These are phyloP conservation scores for Carposina sasakii DNA, from an alignment of 1,140 invertebrate species.

Conservation along the genomic window DNA sequence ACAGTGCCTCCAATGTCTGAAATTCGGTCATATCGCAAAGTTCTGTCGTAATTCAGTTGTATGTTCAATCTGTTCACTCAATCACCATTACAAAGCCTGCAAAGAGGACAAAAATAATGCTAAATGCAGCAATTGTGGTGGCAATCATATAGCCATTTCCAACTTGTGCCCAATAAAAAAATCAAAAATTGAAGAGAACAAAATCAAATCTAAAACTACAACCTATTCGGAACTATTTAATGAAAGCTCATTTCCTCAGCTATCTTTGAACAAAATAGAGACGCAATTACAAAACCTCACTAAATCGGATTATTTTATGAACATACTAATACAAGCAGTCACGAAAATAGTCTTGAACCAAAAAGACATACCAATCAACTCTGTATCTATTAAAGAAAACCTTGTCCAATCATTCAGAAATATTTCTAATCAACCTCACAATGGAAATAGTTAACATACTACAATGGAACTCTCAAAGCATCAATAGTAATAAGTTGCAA, in stretches of 20 bases:
- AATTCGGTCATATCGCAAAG: slow-evolving; percentile 11
- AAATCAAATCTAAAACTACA: too few species aligned
- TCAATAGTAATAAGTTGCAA: slow-evolving; percentile 12
- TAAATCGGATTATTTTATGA: too few species aligned
- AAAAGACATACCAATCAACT: not conserved
- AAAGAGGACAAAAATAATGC: slow-evolving; percentile 2
- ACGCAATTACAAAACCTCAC: too few species aligned
- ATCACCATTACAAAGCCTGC: slow-evolving; percentile 15
- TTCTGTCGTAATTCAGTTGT: slow-evolving; percentile 12
- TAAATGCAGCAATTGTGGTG: too few species aligned
- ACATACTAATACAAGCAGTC: not conserved
- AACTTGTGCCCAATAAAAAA: too few species aligned
- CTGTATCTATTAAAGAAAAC: not conserved
- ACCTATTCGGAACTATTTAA: too few species aligned
- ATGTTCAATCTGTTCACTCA: slow-evolving; percentile 12
- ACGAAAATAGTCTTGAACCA: not conserved
- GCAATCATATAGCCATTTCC: too few species aligned
- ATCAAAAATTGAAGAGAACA: too few species aligned
- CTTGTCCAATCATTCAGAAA: not conserved
- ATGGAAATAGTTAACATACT: slow-evolving; percentile 7
- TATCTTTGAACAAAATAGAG: too few species aligned
- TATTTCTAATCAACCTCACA: not conserved
- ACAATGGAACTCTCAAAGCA: slow-evolving; percentile 22
- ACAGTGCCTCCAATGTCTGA: slow-evolving; percentile 10
- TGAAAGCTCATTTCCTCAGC: too few species aligned